These are phyloP conservation scores for Hipposideros larvatus DNA, from an alignment of 2,797 vertebrate genomes.

Conservation along the genomic window DNA sequence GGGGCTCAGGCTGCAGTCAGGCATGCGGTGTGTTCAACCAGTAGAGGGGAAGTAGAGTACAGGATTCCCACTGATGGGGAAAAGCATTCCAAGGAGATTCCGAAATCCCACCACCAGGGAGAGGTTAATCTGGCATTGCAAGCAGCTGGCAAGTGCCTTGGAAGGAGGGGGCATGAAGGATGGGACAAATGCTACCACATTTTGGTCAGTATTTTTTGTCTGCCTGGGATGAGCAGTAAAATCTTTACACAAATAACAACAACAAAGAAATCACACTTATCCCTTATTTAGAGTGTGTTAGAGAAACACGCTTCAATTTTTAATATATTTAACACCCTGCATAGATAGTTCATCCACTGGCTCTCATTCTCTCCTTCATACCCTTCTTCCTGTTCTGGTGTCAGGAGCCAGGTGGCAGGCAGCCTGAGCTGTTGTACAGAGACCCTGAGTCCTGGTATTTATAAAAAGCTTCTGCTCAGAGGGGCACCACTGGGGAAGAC, in stretches of 20 bases:
- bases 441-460: background rate
- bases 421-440: background rate
- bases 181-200: background rate
- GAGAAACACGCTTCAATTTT: background rate
- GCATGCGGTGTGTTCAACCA: background rate
- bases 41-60: no score
- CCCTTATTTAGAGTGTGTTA: background rate
- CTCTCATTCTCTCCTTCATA: background rate
- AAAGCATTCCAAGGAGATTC: background rate
- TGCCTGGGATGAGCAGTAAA: background rate
- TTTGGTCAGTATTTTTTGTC: background rate
- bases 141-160: background rate
- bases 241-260: background rate
- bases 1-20: background rate
- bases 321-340: background rate
- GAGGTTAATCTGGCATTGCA: background rate
- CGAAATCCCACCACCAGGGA: background rate
- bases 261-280: background rate
- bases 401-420: background rate
- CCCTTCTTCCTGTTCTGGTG: background rate
- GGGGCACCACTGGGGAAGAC: no score
- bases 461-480: no score
- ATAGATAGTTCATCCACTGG: background rate
- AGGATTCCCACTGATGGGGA: background rate
- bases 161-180: rapidly evolving